Evolutionary conservation across 2,888 invertebrate genomes (phyloP).

Genomic region (Mythimna ferrago): DNA sequence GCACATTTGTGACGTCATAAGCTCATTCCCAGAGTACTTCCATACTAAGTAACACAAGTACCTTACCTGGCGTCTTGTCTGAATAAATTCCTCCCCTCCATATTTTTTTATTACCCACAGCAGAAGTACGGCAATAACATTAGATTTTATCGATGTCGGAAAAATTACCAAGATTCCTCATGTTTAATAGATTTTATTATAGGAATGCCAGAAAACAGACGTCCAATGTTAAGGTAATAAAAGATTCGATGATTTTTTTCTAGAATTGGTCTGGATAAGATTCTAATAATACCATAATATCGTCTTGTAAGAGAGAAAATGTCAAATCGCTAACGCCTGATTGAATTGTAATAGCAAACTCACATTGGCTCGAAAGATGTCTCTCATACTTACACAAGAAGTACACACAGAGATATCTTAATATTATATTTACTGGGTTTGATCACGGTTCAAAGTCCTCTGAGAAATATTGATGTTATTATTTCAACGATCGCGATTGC

Average conservation of each 20-base stretch:
- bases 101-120: constrained; percentile 66
- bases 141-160: constrained; percentile 66
- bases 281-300: constrained; percentile 49
- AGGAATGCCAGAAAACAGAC: constrained; percentile 36
- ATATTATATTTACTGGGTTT: constrained; percentile 28
- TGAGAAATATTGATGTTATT: constrained; percentile 29
- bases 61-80: constrained; percentile 48
- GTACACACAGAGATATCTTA: constrained; percentile 11
- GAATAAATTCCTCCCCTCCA: constrained; percentile 61
- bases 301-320: constrained; percentile 46
- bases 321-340: constrained; percentile 56
- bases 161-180: constrained; percentile 61
- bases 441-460: constrained; percentile 31
- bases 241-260: constrained; percentile 22
- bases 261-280: constrained; percentile 23
- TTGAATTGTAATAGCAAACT: constrained; percentile 60
- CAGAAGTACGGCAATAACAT: constrained; percentile 64
- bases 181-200: constrained; percentile 47
- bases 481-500: constrained; percentile 25
- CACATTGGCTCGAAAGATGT: constrained; percentile 15
- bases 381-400: not conserved
- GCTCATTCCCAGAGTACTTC: constrained; percentile 37
- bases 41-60: constrained; percentile 39
- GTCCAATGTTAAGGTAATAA: constrained; percentile 38
- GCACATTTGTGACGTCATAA: constrained; percentile 46